phyloP scores from a whole-genome alignment of 2,113 vertebrate species.

The Neogale vison region DNA sequence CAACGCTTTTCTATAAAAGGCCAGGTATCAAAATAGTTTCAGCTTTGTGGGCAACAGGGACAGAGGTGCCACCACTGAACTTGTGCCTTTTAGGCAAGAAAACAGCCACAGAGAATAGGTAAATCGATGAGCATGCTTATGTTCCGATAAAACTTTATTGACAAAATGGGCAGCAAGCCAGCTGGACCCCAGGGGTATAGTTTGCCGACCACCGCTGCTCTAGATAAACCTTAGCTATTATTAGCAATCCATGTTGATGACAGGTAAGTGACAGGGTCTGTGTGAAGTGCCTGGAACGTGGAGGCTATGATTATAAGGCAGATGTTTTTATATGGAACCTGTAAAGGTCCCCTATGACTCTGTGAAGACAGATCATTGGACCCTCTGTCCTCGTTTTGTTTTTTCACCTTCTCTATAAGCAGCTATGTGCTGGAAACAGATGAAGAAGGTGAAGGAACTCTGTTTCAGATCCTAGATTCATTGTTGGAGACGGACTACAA shows the following conservation, averaged over 20 bases:
- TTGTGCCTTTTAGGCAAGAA: neutral
- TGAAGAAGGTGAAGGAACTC: neutral
- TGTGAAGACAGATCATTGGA: neutral
- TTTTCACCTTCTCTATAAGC: neutral
- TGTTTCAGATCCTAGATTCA: neutral
- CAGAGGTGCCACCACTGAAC: neutral
- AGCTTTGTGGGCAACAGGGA: rapidly evolving
- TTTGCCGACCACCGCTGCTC: neutral
- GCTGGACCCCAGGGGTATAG: neutral
- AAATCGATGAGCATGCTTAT: rapidly evolving
- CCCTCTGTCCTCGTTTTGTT: neutral
- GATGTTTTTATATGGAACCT: neutral
- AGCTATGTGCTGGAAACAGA: neutral
- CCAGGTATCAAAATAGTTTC: neutral
- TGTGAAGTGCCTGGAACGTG: rapidly evolving
- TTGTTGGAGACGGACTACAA: neutral
- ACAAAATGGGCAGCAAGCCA: neutral
- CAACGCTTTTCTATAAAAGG: neutral
- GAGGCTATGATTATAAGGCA: too few relatives aligned
- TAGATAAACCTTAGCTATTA: neutral
- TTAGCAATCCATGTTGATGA: rapidly evolving
- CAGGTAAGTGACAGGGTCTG: rapidly evolving
- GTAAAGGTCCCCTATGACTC: neutral
- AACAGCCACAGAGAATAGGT: rapidly evolving
- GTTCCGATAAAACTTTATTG: slow-evolving; percentile 16